Conservation (phyloP, 2,113 vertebrate genomes). For the Lepisosteus osseus region DNA sequence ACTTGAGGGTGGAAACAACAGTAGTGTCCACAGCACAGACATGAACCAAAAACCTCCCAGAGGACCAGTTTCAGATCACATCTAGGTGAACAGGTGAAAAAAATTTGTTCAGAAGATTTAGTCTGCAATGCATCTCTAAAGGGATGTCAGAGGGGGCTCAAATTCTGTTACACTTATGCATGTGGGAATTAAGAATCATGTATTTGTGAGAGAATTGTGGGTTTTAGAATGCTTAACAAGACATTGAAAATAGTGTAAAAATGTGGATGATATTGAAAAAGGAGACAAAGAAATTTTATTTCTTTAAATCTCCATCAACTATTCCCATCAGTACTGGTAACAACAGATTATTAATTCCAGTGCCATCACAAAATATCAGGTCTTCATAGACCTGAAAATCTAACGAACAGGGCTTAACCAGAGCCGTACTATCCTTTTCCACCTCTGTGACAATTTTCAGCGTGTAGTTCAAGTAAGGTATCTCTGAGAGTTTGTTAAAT, state of each 20-base stretch:
- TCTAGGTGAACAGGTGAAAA: too few relatives aligned
- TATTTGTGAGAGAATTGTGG: too few relatives aligned
- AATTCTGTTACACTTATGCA: too few relatives aligned
- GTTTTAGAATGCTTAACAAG: too few relatives aligned
- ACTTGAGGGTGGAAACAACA: too few relatives aligned
- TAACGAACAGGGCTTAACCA: background rate
- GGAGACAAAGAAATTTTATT: background rate
- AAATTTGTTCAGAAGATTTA: too few relatives aligned
- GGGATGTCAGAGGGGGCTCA: too few relatives aligned
- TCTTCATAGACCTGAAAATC: background rate
- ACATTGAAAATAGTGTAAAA: background rate
- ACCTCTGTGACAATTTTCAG: background rate
- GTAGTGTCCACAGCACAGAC: too few relatives aligned
- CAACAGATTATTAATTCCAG: background rate
- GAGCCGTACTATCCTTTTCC: background rate
- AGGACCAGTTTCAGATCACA: too few relatives aligned
- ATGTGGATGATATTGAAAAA: background rate
- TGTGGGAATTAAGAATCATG: too few relatives aligned
- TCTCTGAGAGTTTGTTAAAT: slow-evolving; percentile 7
- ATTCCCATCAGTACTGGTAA: background rate
- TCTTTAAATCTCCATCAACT: background rate
- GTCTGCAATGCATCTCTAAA: too few relatives aligned
- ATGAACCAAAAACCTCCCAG: too few relatives aligned
- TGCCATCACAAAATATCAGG: background rate
- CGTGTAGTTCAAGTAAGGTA: background rate